These are phyloP conservation scores for Microplitis demolitor DNA, from an alignment of 1,140 invertebrate species.

Conservation along the genomic window DNA sequence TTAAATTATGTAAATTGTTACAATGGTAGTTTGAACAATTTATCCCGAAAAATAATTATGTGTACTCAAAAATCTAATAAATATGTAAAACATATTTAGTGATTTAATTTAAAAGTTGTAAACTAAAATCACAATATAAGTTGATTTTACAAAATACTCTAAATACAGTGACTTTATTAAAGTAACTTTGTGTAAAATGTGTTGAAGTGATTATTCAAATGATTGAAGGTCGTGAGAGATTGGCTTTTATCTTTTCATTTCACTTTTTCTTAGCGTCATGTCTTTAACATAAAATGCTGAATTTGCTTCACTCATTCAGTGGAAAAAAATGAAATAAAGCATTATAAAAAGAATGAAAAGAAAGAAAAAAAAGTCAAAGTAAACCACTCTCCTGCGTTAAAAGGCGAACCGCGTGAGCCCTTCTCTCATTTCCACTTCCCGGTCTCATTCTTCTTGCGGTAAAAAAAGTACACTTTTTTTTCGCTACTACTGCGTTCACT, in stretches of 20 bases:
- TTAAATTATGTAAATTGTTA: no score
- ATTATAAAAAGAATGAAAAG: not conserved
- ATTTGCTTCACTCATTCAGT: not conserved
- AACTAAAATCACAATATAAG: no score
- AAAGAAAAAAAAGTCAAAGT: not conserved
- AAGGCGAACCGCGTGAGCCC: constrained; percentile 10
- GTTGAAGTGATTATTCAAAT: no score
- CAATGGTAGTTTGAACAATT: no score
- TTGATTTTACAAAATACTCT: no score
- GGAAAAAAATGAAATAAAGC: not conserved
- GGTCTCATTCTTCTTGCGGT: constrained; percentile 14
- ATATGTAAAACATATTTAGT: no score
- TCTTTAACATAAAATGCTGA: not conserved
- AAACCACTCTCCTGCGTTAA: constrained; percentile 14
- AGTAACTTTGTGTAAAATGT: no score
- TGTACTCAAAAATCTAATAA: no score
- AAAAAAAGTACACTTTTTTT: constrained; percentile 7
- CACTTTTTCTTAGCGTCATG: not conserved
- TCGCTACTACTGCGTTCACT: not conserved
- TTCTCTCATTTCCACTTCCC: constrained; percentile 16
- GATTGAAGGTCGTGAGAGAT: not conserved
- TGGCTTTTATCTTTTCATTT: not conserved
- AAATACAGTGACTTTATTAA: no score
- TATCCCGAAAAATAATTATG: no score
- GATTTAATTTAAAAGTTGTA: no score